Percentiles rank a stretch among this genome's conserved stretches.
These are phyloP conservation scores for Rotaria macrura DNA, from an alignment of 2,888 invertebrate species.

Conservation along the genomic window DNA sequence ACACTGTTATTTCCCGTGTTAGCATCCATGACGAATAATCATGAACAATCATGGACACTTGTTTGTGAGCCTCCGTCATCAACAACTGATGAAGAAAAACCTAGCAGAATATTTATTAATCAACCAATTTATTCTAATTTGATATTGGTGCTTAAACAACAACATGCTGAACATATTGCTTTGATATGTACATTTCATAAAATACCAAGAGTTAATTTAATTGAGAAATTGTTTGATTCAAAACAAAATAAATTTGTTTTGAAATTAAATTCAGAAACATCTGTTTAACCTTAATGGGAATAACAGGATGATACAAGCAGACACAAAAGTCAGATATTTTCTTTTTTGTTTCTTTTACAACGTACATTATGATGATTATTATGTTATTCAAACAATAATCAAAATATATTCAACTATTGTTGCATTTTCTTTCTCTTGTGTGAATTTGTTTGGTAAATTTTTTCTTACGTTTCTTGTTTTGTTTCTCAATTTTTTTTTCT, in stretches of 20 bases:
- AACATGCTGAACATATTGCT: conserved; percentile 65
- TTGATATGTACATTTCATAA: conserved; percentile 72
- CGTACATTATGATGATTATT: background rate
- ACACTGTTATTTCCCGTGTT: background rate
- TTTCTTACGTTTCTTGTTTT: background rate
- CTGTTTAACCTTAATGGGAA: conserved; percentile 58
- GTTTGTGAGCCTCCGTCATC: background rate
- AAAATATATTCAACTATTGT: background rate
- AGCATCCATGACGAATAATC: background rate
- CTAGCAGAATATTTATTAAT: background rate
- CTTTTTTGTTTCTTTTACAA: background rate
- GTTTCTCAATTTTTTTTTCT: background rate
- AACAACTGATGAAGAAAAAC: conserved; percentile 18
- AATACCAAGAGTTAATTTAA: conserved; percentile 82
- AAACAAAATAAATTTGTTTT: conserved; percentile 75
- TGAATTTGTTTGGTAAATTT: background rate
- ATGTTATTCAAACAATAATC: background rate
- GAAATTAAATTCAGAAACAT: conserved; percentile 85
- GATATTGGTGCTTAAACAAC: conserved; percentile 30
- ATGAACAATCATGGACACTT: background rate
- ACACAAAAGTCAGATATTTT: background rate
- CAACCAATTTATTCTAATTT: conserved; percentile 23
- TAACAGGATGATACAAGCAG: background rate
- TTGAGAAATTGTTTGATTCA: conserved; percentile 88
- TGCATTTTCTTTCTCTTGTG: background rate